Evolutionary conservation across 2,113 vertebrate species (phyloP).

Genomic region (Emydura subglobosa): DNA sequence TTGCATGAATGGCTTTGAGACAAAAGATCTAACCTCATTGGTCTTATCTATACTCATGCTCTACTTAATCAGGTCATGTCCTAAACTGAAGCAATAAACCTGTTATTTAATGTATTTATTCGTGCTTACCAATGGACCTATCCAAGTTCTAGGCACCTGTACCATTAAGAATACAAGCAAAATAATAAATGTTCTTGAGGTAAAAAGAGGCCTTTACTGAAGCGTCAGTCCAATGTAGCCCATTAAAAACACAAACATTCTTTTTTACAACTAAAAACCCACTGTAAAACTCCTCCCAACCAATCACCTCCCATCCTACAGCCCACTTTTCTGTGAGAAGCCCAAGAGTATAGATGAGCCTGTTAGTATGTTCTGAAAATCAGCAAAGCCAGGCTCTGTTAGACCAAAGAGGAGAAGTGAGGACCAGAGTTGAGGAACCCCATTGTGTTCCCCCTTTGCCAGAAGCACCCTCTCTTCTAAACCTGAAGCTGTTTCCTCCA

Average conservation of each 20-base stretch:
- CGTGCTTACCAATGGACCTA: constrained; percentile 24
- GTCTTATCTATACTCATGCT: not conserved
- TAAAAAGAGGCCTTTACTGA: not conserved
- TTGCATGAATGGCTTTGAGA: not conserved
- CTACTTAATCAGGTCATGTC: constrained; percentile 5
- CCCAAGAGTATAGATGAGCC: not conserved
- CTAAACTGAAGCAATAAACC: not conserved
- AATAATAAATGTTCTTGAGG: not conserved
- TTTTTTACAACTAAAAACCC: too few species aligned
- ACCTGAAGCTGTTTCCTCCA: not conserved
- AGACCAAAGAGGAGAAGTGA: not conserved
- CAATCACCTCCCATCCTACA: too few species aligned
- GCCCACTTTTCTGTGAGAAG: too few species aligned
- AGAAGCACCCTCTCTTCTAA: constrained; percentile 31
- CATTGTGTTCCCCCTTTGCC: not conserved
- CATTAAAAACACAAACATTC: too few species aligned
- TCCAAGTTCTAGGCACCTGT: not conserved
- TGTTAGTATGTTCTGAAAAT: constrained; percentile 32
- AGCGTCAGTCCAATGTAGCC: too few species aligned
- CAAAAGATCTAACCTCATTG: not conserved
- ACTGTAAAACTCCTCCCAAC: too few species aligned
- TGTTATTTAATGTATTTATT: constrained; percentile 14
- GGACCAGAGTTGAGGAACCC: not conserved
- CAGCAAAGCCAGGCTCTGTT: not conserved
- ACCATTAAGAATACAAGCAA: constrained; percentile 8